Evolutionary conservation across 2,113 vertebrate species (phyloP).

Genomic region (Cranoglanis bouderius): DNA sequence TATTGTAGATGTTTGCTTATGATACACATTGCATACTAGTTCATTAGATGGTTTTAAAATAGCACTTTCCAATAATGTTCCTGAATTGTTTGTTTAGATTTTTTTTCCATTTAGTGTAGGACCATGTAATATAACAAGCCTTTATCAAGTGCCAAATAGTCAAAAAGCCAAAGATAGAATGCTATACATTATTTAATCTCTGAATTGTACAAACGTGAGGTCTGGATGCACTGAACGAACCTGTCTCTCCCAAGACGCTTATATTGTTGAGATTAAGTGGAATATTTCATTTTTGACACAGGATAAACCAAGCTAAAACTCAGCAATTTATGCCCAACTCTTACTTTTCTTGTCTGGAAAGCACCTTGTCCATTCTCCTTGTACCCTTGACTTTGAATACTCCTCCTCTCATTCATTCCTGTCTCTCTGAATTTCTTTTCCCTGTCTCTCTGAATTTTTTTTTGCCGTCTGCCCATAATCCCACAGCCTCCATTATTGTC

Average conservation of each 20-base stretch:
- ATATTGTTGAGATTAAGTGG: constrained; percentile 71
- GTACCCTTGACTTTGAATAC: constrained; percentile 76
- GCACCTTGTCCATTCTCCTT: constrained; percentile 69
- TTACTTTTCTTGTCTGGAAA: constrained; percentile 75
- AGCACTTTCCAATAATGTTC: neutral
- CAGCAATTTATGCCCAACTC: constrained; percentile 73
- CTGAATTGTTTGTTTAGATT: neutral
- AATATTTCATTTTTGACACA: constrained; percentile 70
- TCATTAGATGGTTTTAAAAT: neutral
- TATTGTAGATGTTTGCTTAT: neutral
- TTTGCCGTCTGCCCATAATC: constrained; percentile 80
- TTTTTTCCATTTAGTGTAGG: neutral
- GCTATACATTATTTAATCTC: constrained; percentile 15
- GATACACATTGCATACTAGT: neutral
- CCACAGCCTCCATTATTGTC: constrained; percentile 90
- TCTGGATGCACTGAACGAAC: neutral
- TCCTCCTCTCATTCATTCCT: constrained; percentile 33
- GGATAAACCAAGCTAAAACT: constrained; percentile 40
- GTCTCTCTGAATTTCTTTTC: constrained; percentile 82
- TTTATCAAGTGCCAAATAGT: neutral
- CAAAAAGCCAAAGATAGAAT: constrained; percentile 35
- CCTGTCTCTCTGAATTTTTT: constrained; percentile 80
- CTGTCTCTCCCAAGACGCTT: constrained; percentile 59
- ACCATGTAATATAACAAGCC: neutral
- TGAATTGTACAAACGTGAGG: neutral